Evolutionary conservation across 1,140 invertebrate genomes (phyloP).

Genomic region (Cherax destructor): DNA sequence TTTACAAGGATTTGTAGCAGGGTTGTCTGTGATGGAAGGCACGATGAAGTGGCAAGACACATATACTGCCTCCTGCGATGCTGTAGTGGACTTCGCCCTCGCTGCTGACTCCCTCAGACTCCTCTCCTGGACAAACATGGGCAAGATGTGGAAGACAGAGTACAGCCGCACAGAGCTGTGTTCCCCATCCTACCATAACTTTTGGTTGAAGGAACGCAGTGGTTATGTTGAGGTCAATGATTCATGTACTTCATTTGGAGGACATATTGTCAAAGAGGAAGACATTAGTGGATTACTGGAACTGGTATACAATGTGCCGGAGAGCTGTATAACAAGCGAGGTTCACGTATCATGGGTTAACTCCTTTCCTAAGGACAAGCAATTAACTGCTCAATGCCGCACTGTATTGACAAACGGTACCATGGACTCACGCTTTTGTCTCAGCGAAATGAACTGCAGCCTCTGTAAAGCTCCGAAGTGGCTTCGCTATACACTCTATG

Average conservation of each 20-base stretch:
- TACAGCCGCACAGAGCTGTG: background rate
- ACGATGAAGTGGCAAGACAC: background rate
- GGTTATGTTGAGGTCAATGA: background rate
- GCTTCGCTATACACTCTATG: conserved; percentile 23
- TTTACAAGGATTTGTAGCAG: background rate
- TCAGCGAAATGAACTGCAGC: conserved; percentile 33
- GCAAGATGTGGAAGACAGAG: background rate
- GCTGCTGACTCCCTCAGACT: no score
- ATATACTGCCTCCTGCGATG: background rate
- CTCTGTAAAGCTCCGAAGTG: background rate
- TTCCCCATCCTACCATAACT: background rate
- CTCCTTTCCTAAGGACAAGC: background rate
- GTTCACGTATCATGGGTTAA: background rate
- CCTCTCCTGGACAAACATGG: background rate
- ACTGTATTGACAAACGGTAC: background rate
- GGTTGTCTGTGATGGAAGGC: background rate
- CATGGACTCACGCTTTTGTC: background rate
- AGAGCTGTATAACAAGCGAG: background rate
- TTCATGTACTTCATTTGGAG: background rate
- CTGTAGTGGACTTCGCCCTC: background rate
- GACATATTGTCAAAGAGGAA: background rate
- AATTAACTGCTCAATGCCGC: background rate
- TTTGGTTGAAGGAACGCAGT: background rate
- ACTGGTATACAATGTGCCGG: background rate
- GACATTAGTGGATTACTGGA: background rate